Percentiles rank a stretch among this genome's conserved stretches.
phyloP scores from a whole-genome alignment of 2,888 invertebrate genomes.

The Opisthograptis luteolata region DNA sequence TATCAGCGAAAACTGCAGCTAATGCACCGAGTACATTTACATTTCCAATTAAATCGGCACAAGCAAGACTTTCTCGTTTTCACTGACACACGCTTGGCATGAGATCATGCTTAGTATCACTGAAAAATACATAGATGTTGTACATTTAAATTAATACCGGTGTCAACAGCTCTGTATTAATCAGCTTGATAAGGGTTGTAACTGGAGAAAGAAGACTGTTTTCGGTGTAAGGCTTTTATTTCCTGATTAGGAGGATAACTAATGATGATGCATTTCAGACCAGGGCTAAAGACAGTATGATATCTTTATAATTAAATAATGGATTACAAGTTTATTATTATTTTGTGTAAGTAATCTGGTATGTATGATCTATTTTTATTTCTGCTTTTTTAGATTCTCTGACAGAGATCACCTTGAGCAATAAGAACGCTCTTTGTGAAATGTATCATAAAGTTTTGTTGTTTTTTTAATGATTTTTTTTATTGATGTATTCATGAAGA shows the following conservation, averaged over 20 bases:
- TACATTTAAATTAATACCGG: slow-evolving; percentile 1
- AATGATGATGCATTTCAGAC: no score
- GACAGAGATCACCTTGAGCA: no score
- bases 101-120: slow-evolving; percentile 35
- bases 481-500: no score
- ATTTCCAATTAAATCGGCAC: slow-evolving; percentile 44
- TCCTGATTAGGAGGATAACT: background rate
- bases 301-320: no score
- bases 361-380: no score
- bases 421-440: no score
- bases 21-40: slow-evolving; percentile 40
- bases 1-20: slow-evolving; percentile 44
- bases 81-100: slow-evolving; percentile 43
- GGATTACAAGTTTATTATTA: no score
- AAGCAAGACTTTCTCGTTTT: slow-evolving; percentile 48
- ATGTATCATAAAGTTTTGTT: no score
- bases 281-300: no score
- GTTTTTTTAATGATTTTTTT: no score
- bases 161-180: slow-evolving; percentile 15
- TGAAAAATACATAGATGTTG: slow-evolving; percentile 21
- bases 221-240: background rate
- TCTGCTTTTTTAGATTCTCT: no score
- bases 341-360: no score
- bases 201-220: slow-evolving; percentile 23
- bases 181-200: slow-evolving; percentile 14